These are phyloP conservation scores for Plebejus anna DNA, from an alignment of 2,888 invertebrate genomes.

Conservation along the genomic window DNA sequence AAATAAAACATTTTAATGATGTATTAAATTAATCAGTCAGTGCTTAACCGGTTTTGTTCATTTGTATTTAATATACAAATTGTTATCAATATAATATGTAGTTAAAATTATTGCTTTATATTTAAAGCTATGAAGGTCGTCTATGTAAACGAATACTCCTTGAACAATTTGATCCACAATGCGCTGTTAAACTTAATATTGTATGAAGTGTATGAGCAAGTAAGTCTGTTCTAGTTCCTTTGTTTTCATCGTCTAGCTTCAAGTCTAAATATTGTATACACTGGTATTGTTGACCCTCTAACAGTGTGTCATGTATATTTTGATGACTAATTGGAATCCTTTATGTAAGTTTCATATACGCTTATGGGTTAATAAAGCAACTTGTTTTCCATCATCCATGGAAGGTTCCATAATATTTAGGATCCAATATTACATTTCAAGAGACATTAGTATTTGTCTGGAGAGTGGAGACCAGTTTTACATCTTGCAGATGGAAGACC, in stretches of 20 bases:
- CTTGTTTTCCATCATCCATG: background rate
- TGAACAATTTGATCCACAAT: slow-evolving; percentile 13
- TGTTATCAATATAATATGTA: background rate
- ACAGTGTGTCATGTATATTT: slow-evolving; percentile 8
- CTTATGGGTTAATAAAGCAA: background rate
- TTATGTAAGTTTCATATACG: background rate
- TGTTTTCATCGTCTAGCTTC: background rate
- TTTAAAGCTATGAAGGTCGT: background rate
- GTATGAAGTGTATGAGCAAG: background rate
- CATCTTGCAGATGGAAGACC: too few species aligned
- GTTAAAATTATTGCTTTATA: background rate
- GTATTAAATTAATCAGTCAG: background rate
- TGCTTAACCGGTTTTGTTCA: background rate
- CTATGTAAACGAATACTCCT: slow-evolving; percentile 9
- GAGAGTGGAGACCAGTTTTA: too few species aligned
- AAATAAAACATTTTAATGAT: background rate
- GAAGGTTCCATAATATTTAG: background rate
- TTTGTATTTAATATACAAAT: background rate
- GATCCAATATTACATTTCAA: too few species aligned
- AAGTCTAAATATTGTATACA: background rate
- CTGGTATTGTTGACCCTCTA: background rate
- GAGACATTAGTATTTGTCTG: too few species aligned
- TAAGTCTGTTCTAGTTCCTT: background rate
- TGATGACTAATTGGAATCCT: slow-evolving; percentile 5
- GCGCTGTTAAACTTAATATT: background rate